Conservation (phyloP, 2,113 vertebrate species). For the Apeltes quadracus region DNA sequence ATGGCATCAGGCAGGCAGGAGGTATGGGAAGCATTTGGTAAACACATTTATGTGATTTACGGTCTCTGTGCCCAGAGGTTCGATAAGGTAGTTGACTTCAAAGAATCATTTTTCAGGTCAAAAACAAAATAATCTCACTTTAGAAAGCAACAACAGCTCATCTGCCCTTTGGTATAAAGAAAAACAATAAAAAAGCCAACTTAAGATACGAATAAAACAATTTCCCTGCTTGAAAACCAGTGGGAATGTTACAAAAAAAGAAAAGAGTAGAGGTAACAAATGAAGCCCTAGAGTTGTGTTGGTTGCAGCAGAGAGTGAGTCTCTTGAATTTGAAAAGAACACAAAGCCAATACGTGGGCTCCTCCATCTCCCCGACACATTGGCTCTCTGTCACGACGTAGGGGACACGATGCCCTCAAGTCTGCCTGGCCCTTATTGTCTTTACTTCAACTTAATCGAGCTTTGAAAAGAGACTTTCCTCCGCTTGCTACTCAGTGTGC, state of each 20-base stretch:
- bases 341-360: conserved; percentile 6
- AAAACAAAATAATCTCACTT: not conserved
- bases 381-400: conserved; percentile 16
- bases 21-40: not conserved
- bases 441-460: not conserved
- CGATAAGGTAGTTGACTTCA: not conserved
- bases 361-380: conserved; percentile 19
- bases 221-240: conserved; percentile 8
- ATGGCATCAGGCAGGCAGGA: not conserved
- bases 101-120: not conserved
- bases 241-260: not conserved
- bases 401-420: conserved; percentile 21
- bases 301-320: not conserved
- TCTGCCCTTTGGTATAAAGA: not conserved
- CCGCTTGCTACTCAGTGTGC: not conserved
- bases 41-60: not conserved
- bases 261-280: not conserved
- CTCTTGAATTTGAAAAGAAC: conserved; percentile 29
- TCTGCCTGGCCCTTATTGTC: conserved; percentile 5
- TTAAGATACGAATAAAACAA: conserved; percentile 2
- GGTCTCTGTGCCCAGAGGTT: not conserved
- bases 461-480: not conserved
- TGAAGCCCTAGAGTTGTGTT: conserved; percentile 19
- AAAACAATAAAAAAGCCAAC: conserved; percentile 15
- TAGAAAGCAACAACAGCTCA: not conserved